These are phyloP conservation scores for Sebastes hopkinsi DNA, from an alignment of 2,797 vertebrate species.

Conservation along the genomic window DNA sequence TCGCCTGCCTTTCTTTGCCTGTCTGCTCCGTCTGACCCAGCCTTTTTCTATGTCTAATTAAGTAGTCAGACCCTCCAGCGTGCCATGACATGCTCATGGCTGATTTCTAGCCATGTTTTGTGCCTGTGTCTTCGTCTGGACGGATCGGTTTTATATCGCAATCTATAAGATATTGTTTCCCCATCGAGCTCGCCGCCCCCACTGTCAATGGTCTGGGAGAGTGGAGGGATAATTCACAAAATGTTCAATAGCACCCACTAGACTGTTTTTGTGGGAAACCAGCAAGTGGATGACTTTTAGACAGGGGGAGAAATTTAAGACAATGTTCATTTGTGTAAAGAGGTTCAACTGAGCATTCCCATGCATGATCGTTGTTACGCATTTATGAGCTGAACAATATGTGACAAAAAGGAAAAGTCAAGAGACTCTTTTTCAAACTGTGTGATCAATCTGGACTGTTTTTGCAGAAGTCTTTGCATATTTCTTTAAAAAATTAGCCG, in stretches of 20 bases:
- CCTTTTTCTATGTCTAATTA: constrained; percentile 81
- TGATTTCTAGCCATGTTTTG: constrained; percentile 79
- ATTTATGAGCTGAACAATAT: constrained; percentile 28
- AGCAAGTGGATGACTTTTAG: constrained; percentile 59
- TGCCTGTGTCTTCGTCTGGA: constrained; percentile 70
- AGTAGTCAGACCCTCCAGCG: constrained; percentile 81
- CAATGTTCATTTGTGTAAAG: constrained; percentile 41
- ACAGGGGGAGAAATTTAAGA: constrained; percentile 30
- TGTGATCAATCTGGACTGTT: not conserved
- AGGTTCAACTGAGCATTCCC: constrained; percentile 36
- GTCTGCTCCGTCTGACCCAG: constrained; percentile 79
- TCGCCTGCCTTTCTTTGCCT: constrained; percentile 78
- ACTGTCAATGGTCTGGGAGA: constrained; percentile 50
- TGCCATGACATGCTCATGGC: constrained; percentile 77
- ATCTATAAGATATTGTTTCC: constrained; percentile 74
- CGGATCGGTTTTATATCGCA: constrained; percentile 61
- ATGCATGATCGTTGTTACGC: constrained; percentile 38
- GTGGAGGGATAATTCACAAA: constrained; percentile 59
- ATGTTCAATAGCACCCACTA: constrained; percentile 48
- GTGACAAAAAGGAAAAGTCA: constrained; percentile 27
- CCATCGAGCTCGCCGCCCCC: constrained; percentile 45
- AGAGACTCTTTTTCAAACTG: constrained; percentile 5
- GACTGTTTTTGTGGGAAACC: constrained; percentile 64
- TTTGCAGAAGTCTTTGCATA: not conserved
- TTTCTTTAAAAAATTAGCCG: not conserved